phyloP scores from a whole-genome alignment of 2,113 vertebrate genomes.

The Corynorhinus townsendii region DNA sequence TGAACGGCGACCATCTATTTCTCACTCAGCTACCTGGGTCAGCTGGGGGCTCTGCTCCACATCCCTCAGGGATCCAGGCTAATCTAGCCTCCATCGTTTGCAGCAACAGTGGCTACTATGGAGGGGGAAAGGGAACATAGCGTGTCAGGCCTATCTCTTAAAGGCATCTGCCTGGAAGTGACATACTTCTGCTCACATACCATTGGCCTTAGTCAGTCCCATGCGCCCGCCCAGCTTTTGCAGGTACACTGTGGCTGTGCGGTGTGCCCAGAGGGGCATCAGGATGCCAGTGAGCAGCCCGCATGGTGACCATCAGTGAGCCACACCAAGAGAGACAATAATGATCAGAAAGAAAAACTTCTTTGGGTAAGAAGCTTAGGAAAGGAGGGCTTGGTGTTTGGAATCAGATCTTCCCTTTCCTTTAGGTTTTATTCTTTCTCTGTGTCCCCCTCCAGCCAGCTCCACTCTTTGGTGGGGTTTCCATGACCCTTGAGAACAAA shows the following conservation, averaged over 20 bases:
- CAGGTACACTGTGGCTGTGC: background rate
- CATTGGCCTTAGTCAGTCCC: background rate
- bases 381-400: background rate
- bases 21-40: background rate
- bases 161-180: background rate
- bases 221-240: background rate
- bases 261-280: background rate
- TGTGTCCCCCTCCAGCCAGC: background rate
- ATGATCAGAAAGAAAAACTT: background rate
- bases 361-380: background rate
- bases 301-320: background rate
- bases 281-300: background rate
- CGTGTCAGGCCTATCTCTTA: background rate
- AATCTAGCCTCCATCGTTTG: background rate
- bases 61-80: background rate
- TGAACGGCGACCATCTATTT: background rate
- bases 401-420: background rate
- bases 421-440: background rate
- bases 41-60: background rate
- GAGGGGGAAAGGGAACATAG: background rate
- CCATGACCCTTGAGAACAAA: background rate
- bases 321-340: background rate
- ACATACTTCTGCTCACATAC: background rate
- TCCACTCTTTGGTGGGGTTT: background rate
- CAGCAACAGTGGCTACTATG: background rate